Conservation (phyloP, 2,888 invertebrate genomes). For the Oeneis ivallda region DNA sequence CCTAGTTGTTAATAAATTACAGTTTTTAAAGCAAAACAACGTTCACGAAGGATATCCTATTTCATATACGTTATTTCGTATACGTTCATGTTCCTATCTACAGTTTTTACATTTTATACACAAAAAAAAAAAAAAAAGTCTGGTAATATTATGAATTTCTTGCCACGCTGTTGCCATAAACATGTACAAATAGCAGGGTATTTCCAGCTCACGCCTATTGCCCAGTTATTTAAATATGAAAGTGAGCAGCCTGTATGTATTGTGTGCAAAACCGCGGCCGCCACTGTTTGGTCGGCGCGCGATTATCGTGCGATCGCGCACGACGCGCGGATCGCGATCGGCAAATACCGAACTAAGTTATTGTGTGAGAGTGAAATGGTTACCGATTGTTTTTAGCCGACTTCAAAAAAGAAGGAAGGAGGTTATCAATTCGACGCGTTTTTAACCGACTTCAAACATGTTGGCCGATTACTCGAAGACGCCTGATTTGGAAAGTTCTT, state of each 20-base stretch:
- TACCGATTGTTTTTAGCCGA: background rate
- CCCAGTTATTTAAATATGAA: slow-evolving; percentile 8
- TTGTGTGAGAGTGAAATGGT: slow-evolving; percentile 5
- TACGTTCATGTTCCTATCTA: too few species aligned
- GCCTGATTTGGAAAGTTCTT: too few species aligned
- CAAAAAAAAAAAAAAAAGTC: too few species aligned
- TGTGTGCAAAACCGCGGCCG: slow-evolving; percentile 29
- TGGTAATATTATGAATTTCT: background rate
- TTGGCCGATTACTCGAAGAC: too few species aligned
- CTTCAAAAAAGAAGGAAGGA: too few species aligned
- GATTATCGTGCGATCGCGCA: slow-evolving; percentile 28
- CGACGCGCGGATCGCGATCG: slow-evolving; percentile 21
- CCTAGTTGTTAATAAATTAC: too few species aligned
- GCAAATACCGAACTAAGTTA: background rate
- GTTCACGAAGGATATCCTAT: too few species aligned
- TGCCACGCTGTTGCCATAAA: background rate
- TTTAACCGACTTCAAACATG: too few species aligned
- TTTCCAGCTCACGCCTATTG: background rate
- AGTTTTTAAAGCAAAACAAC: too few species aligned
- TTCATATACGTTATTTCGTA: too few species aligned
- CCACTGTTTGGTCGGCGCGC: slow-evolving; percentile 11
- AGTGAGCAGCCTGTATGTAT: slow-evolving; percentile 28
- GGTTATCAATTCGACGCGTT: too few species aligned
- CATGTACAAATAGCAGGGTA: slow-evolving; percentile 1
- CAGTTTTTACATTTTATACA: too few species aligned